Evolutionary conservation across 2,797 vertebrate genomes (phyloP).

Genomic region (Sphaeramia orbicularis): DNA sequence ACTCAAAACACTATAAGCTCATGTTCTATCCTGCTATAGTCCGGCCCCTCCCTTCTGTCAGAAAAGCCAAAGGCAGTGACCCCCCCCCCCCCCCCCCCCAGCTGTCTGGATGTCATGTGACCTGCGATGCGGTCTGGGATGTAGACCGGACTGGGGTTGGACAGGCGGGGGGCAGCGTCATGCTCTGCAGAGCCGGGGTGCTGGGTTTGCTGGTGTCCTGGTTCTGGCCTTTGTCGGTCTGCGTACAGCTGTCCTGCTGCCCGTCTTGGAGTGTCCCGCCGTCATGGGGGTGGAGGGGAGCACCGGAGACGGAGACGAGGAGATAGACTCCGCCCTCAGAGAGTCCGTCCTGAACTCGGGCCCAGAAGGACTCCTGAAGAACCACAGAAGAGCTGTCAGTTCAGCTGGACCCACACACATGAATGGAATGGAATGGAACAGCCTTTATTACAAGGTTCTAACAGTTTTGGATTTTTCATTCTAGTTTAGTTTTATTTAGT

Average conservation of each 20-base stretch:
- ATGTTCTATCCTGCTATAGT: too few relatives aligned
- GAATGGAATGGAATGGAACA: too few relatives aligned
- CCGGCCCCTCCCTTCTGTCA: too few relatives aligned
- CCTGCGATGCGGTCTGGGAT: conserved; percentile 91
- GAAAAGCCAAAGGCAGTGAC: too few relatives aligned
- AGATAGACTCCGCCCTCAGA: conserved; percentile 91
- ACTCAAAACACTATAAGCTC: too few relatives aligned
- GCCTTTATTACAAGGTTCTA: too few relatives aligned
- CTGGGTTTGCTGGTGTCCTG: conserved; percentile 87
- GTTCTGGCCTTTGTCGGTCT: conserved; percentile 91
- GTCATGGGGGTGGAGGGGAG: conserved; percentile 90
- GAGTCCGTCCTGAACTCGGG: conserved; percentile 92
- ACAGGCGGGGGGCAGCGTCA: conserved; percentile 82
- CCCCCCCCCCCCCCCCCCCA: too few relatives aligned
- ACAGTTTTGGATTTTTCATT: too few relatives aligned
- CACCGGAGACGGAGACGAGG: conserved; percentile 94
- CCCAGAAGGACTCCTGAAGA: conserved; percentile 91
- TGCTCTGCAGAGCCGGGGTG: conserved; percentile 81
- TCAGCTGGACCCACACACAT: too few relatives aligned
- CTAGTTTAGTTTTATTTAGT: too few relatives aligned
- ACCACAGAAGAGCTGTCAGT: background rate
- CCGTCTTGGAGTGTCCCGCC: conserved; percentile 93
- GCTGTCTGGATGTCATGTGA: too few relatives aligned
- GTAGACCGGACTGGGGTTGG: conserved; percentile 88
- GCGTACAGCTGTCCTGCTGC: conserved; percentile 98